Conservation (phyloP, 2,888 invertebrate genomes). For the Amphipoea oculea region DNA sequence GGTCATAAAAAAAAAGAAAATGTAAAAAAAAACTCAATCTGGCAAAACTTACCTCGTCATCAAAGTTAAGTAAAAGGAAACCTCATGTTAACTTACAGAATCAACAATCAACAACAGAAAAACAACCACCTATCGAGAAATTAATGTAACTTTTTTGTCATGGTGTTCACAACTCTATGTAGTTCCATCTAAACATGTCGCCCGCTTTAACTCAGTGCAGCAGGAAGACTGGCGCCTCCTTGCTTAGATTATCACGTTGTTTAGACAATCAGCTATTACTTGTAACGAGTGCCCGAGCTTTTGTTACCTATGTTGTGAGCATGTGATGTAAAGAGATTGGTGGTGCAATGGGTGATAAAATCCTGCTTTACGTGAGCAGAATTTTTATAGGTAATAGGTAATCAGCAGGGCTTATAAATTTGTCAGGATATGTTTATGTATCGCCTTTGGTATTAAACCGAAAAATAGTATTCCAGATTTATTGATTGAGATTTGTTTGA, state of each 20-base stretch:
- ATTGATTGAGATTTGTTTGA: not conserved
- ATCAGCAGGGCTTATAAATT: no score
- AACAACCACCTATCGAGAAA: no score
- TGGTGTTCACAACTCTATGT: not conserved
- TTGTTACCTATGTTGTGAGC: slow-evolving; percentile 13
- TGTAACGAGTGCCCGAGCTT: slow-evolving; percentile 22
- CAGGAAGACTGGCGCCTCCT: slow-evolving; percentile 63
- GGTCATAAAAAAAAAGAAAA: no score
- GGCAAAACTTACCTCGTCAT: no score
- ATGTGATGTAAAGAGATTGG: slow-evolving; percentile 2
- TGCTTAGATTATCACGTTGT: slow-evolving; percentile 63
- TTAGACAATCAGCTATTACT: slow-evolving; percentile 58
- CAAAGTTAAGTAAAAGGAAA: no score
- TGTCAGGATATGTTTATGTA: no score
- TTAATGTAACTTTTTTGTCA: no score
- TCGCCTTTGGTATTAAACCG: no score
- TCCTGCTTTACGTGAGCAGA: not conserved
- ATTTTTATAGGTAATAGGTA: not conserved
- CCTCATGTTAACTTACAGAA: no score
- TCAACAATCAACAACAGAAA: no score
- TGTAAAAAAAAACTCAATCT: no score
- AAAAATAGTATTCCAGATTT: not conserved
- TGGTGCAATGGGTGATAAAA: not conserved
- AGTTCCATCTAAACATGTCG: slow-evolving; percentile 38
- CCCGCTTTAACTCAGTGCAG: slow-evolving; percentile 45